Evolutionary conservation across 2,797 vertebrate genomes (phyloP).

Genomic region (Gymnodraco acuticeps): DNA sequence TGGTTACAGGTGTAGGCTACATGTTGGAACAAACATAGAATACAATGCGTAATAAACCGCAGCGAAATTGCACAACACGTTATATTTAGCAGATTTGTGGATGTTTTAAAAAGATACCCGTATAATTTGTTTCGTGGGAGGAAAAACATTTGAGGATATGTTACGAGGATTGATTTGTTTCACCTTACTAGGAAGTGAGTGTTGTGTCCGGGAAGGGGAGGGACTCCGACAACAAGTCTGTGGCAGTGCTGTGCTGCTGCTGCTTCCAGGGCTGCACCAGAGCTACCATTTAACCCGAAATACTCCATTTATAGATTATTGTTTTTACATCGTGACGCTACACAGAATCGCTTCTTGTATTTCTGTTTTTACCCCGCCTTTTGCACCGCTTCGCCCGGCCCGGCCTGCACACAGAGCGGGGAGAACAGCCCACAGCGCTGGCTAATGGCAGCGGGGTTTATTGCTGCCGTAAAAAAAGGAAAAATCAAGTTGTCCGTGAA

Average conservation of each 20-base stretch:
- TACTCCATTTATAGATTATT: conserved; percentile 5
- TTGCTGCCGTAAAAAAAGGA: conserved; percentile 4
- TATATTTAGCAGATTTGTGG: not conserved
- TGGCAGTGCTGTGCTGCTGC: conserved; percentile 58
- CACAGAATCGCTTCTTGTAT: not conserved
- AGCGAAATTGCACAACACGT: not conserved
- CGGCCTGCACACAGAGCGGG: conserved; percentile 25
- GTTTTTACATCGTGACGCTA: not conserved
- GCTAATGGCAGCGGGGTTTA: conserved; percentile 60
- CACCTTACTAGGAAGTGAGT: conserved; percentile 96
- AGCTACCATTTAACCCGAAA: conserved; percentile 40
- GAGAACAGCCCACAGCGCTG: conserved; percentile 50
- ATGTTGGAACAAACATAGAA: conserved; percentile 7
- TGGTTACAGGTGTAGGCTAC: conserved; percentile 64
- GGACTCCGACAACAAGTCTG: conserved; percentile 82
- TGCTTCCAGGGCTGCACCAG: conserved; percentile 62
- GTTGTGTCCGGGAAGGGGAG: conserved; percentile 96
- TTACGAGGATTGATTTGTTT: conserved; percentile 93
- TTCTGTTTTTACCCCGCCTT: conserved; percentile 15
- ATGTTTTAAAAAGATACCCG: not conserved
- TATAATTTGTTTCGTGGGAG: conserved; percentile 24
- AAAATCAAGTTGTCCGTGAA: conserved; percentile 71
- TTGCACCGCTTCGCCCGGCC: conserved; percentile 9
- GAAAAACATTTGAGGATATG: conserved; percentile 38
- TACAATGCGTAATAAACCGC: not conserved